Base-by-base conservation (phyloP, 2,797 vertebrate genomes). In the Darevskia nairensis region DNA sequence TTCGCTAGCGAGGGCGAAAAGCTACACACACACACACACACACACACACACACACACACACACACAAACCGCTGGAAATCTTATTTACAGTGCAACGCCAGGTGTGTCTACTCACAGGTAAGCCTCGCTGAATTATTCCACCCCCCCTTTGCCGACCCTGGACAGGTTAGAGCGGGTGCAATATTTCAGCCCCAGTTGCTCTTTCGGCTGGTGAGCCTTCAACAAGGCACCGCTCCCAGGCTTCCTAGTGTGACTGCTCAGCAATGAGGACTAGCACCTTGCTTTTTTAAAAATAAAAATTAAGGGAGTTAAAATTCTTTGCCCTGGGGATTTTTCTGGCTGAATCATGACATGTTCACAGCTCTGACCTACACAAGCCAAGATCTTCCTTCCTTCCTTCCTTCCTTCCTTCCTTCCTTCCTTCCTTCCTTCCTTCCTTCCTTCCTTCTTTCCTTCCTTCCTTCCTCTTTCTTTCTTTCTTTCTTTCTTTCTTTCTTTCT, bases 401-500 rank as follows among this genome's bases (percentile, higher is more conserved):
- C 8, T 69, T 27, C 66, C 6, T 69, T 13, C 7, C 7, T 27
- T 69, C 8, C 8, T 69, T 27, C 64, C 7, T 27, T 27, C 25
- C 66, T 68, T 68, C 66, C 25, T 27, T 8, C 5, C 5, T 68
- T 69, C n/a, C n/a, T 9, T 27, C 25, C 27, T 66, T 4, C 21
- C 27, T 41, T 41, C 39, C 64, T 68, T 29, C 27, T 25, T 29
- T 27, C 27, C 66, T 29, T 68, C 27, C 66, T 27, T 7, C 5
- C 27, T 68, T 23, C 10, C 59, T 21, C 50, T 8, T 50, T 0
- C 19, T 5, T n/a, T 11, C 44, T 13, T 59, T 92, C 94, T 4
- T 93, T 98, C 39, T 35, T 35, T 35, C 35, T 35, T 35, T 35
- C 1, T 44, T 2, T 11, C 10, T 4, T 4, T n/a, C 25, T 23